phyloP scores from a whole-genome alignment of 1,140 invertebrate species.

The Diorhabda elongata region DNA sequence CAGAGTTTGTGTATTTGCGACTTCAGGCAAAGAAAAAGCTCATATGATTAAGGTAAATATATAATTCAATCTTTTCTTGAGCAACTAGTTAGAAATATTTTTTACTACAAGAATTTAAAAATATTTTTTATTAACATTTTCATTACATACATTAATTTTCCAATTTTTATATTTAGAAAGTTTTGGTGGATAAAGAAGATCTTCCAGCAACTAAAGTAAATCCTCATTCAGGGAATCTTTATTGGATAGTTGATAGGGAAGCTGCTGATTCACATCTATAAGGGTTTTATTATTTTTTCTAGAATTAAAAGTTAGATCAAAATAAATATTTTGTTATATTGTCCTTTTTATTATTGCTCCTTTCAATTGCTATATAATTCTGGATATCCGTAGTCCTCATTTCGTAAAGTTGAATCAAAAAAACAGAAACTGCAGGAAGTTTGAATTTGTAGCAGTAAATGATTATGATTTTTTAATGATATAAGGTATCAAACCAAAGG shows the following conservation, averaged over 20 bases:
- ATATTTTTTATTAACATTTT: constrained; percentile 3
- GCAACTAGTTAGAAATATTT: not conserved
- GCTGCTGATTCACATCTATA: constrained; percentile 52
- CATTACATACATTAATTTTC: not conserved
- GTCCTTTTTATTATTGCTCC: no score
- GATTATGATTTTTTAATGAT: no score
- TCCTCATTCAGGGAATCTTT: constrained; percentile 63
- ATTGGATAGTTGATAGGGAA: constrained; percentile 75
- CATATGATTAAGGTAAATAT: constrained; percentile 76
- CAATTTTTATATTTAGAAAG: constrained; percentile 55
- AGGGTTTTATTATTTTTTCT: no score
- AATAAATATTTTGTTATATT: constrained; percentile 6
- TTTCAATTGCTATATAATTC: no score
- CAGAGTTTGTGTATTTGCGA: constrained; percentile 75
- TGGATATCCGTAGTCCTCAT: no score
- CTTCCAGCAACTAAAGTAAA: constrained; percentile 70
- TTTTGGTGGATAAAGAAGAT: constrained; percentile 67
- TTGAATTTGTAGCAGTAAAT: no score
- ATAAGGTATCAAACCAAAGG: no score
- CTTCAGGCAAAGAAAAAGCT: constrained; percentile 81
- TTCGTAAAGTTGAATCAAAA: no score
- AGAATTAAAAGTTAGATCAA: not conserved
- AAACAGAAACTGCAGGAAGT: no score
- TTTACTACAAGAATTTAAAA: not conserved
- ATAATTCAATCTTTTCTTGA: constrained; percentile 16